phyloP scores from a whole-genome alignment of 2,888 invertebrate genomes.

The Melanostoma mellinum region DNA sequence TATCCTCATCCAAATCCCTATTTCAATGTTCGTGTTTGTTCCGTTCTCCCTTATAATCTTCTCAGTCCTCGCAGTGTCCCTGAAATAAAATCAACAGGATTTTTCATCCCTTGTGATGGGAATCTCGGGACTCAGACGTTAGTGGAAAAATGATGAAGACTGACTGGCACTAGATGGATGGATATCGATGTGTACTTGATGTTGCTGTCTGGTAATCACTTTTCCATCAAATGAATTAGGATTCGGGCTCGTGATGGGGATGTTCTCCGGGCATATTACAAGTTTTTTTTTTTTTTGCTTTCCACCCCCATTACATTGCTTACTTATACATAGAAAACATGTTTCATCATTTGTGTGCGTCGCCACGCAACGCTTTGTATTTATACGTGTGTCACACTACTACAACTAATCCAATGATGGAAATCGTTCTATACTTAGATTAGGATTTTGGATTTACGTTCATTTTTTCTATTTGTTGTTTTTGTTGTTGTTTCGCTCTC shows the following conservation, averaged over 20 bases:
- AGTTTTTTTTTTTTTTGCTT: conserved; percentile 32
- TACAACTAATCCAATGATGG: conserved; percentile 62
- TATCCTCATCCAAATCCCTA: conserved; percentile 2
- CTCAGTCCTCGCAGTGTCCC: conserved; percentile 38
- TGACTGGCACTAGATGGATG: conserved; percentile 6
- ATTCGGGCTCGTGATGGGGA: conserved; percentile 35
- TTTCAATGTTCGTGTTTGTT: conserved; percentile 1
- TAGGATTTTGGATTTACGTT: conserved; percentile 56
- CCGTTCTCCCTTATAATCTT: conserved; percentile 13
- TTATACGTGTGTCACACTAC: conserved; percentile 42
- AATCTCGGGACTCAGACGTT: conserved; percentile 41
- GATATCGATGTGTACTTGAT: conserved; percentile 59
- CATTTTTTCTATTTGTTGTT: conserved; percentile 24
- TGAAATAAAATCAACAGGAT: conserved; percentile 64
- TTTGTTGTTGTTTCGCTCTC: background rate
- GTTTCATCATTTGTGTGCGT: conserved; percentile 23
- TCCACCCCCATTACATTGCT: conserved; percentile 2
- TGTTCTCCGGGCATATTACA: conserved; percentile 50
- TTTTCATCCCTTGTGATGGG: conserved; percentile 50
- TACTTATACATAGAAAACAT: background rate
- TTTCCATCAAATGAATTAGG: conserved; percentile 64
- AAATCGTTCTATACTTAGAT: conserved; percentile 66
- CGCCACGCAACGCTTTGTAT: conserved; percentile 51
- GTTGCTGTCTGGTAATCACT: conserved; percentile 68
- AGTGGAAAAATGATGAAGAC: conserved; percentile 64